Evolutionary conservation across 30 jellyfish, hydroid and myxozoan genomes (phyloP), one percentile per base, ranked within the genome.

Genomic region (Haliclystus octoradiatus): DNA sequence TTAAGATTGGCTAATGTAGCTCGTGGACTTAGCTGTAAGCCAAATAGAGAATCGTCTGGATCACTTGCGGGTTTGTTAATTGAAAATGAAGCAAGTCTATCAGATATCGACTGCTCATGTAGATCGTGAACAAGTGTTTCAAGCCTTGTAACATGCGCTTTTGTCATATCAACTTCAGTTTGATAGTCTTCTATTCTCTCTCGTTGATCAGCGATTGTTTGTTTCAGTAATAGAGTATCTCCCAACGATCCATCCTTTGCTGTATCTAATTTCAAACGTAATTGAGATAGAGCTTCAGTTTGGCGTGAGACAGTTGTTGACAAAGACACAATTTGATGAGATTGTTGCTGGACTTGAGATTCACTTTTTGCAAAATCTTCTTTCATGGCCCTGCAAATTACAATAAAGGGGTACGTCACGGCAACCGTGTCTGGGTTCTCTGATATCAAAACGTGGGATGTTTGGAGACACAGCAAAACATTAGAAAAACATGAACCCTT

Each of bases 1-100:
- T 77, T 77, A 22, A 69, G 26, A 49, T 89, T 95, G 1, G 97
- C 97, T 33, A 68, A 62, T 24, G 40, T 32, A 3, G 83, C 68
- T 4, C 73, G 49, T 24, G 79, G 5, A 7, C 52, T 0, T n/a
- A n/a, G n/a, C n/a, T n/a, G n/a, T n/a, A n/a, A n/a, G n/a, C n/a
- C n/a, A n/a, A n/a, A n/a, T n/a, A n/a, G n/a, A n/a, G n/a, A n/a
- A 19, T 40, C 57, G 57, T 19, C 19, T 40, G 57, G 9, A 40
- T 19, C 57, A 40, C 57, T 40, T 9, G 57, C 57, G 57, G n/a
- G n/a, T n/a, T n/a, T n/a, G n/a, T n/a, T n/a, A n/a, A n/a, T n/a
- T 52, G 78, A 27, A 15, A 25, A 28, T 40, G 28, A 12, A 34
- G 31, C 34, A 19, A 40, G 4, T 46, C 1, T 33, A 2, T 64